Evolutionary conservation across 1,140 invertebrate species (phyloP).

Genomic region (Drosophila lowei): DNA sequence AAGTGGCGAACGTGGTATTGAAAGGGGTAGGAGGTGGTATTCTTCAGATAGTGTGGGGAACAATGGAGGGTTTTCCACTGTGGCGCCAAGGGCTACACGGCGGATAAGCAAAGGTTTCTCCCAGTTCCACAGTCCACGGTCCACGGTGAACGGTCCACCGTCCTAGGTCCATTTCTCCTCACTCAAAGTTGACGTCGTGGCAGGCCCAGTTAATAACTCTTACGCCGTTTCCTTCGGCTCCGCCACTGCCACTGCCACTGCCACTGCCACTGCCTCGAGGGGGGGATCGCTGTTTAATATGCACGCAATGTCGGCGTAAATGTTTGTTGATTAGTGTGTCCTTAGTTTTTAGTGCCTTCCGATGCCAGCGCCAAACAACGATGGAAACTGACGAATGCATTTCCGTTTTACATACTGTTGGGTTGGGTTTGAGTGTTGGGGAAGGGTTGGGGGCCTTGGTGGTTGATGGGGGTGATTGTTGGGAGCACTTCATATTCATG

Average conservation of each 20-base stretch:
- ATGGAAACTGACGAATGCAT: slow-evolving; percentile 60
- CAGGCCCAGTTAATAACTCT: slow-evolving; percentile 78
- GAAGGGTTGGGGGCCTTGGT: not conserved
- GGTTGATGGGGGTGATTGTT: not conserved
- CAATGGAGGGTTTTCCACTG: not conserved
- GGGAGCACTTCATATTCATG: slow-evolving; percentile 71
- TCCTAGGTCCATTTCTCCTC: not conserved
- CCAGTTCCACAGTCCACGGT: no score
- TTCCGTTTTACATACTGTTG: slow-evolving; percentile 45
- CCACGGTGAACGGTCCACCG: no score
- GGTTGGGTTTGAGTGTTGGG: not conserved
- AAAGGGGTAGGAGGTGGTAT: no score
- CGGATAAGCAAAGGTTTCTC: slow-evolving; percentile 16
- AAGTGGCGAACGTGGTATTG: slow-evolving; percentile 6
- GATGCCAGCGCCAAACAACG: slow-evolving; percentile 31
- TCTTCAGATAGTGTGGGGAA: not conserved
- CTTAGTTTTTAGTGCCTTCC: slow-evolving; percentile 78
- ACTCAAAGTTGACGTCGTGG: slow-evolving; percentile 45
- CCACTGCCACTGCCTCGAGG: not conserved
- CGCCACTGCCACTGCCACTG: not conserved
- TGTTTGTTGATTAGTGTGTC: slow-evolving; percentile 81
- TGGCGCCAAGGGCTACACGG: not conserved
- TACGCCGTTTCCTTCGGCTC: slow-evolving; percentile 47
- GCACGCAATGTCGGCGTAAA: slow-evolving; percentile 81
- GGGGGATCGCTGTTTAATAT: slow-evolving; percentile 64